phyloP scores from a whole-genome alignment of 2,113 vertebrate species.

The Thunnus thynnus region DNA sequence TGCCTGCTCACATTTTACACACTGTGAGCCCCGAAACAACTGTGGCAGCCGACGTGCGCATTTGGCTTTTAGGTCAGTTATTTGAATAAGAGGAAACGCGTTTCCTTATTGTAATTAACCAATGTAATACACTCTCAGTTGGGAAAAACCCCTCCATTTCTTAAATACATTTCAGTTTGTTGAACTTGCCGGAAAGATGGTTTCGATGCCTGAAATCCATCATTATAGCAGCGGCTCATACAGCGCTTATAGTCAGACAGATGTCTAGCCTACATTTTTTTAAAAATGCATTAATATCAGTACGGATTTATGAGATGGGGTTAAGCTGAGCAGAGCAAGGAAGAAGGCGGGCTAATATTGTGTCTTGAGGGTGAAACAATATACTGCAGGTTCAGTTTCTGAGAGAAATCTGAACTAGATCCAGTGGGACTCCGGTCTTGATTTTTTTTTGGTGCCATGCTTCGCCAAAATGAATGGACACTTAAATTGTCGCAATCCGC shows the following conservation, averaged over 20 bases:
- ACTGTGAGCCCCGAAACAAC: constrained; percentile 72
- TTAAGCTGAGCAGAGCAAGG: constrained; percentile 47
- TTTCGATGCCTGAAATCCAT: constrained; percentile 11
- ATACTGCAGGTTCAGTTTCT: constrained; percentile 63
- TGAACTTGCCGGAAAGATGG: constrained; percentile 35
- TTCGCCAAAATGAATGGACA: constrained; percentile 68
- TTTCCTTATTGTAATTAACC: constrained; percentile 28
- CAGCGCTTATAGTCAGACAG: constrained; percentile 54
- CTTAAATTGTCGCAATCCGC: constrained; percentile 61
- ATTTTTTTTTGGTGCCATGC: constrained; percentile 66
- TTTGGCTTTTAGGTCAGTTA: constrained; percentile 80
- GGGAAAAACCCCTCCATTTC: background rate
- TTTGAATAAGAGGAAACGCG: constrained; percentile 68
- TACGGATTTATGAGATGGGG: constrained; percentile 65
- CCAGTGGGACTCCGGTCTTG: constrained; percentile 53
- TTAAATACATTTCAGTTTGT: constrained; percentile 28
- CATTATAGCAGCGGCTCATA: constrained; percentile 29
- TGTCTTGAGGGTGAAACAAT: constrained; percentile 55
- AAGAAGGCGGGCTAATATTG: constrained; percentile 43
- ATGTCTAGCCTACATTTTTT: constrained; percentile 65
- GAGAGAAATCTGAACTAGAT: constrained; percentile 64
- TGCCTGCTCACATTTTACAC: constrained; percentile 68
- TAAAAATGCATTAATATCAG: constrained; percentile 70
- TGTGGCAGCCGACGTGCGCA: constrained; percentile 79
- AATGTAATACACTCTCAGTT: background rate